These are phyloP conservation scores for Palythoa heliodiscus DNA, from an alignment of 92 coral and sea anemone species.

Conservation along the genomic window DNA sequence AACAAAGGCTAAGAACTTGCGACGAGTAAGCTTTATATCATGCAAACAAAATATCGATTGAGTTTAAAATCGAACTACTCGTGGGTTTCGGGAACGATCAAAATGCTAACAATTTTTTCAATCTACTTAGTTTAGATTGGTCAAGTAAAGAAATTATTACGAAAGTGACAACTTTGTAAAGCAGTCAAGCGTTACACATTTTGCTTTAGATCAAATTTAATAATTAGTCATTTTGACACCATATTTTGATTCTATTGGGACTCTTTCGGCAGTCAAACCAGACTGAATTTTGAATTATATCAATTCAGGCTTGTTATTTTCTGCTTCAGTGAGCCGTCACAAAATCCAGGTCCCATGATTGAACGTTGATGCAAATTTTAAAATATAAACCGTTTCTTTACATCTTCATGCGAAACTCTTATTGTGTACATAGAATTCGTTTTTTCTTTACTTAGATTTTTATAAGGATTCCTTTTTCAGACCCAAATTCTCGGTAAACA, in stretches of 20 bases:
- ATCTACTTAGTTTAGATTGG: not conserved
- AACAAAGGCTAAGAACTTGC: not conserved
- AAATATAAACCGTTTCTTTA: not conserved
- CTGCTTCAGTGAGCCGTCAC: not conserved
- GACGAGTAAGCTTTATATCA: not conserved
- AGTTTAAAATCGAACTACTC: not conserved
- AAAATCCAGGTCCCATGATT: not conserved
- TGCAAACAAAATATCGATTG: not conserved
- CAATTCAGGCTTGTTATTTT: not conserved
- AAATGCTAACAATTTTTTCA: not conserved
- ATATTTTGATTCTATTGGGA: not conserved
- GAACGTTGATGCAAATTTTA: not conserved
- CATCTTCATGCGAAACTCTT: not conserved
- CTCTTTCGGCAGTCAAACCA: not conserved
- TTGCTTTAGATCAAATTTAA: slow-evolving; percentile 11
- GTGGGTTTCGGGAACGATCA: not conserved
- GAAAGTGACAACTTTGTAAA: not conserved
- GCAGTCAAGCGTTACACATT: not conserved
- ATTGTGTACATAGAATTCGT: not conserved
- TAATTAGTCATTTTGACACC: slow-evolving; percentile 11
- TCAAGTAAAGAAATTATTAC: not conserved
- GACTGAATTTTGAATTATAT: not conserved
- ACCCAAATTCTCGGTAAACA: not conserved
- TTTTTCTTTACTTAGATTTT: no score
- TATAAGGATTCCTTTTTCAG: not conserved